Conservation (phyloP, 2,797 vertebrate species). For the Peromyscus attwateri region DNA sequence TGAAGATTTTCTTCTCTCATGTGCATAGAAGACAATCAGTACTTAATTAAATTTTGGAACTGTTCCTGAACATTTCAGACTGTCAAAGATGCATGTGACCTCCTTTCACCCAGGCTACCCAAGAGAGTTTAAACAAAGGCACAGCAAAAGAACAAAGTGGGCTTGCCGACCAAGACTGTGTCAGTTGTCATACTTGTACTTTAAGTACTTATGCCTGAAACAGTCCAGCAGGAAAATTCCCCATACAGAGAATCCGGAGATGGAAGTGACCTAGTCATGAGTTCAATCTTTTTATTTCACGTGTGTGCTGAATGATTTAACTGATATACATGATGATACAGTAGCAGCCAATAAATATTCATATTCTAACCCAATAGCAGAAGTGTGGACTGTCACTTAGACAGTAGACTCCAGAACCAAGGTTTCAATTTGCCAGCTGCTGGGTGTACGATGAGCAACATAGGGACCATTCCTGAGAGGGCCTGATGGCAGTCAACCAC, state of each 20-base stretch:
- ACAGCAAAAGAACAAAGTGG: constrained; percentile 44
- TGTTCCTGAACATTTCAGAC: constrained; percentile 86
- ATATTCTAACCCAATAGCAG: constrained; percentile 17
- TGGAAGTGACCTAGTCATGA: constrained; percentile 26
- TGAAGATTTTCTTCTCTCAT: constrained; percentile 88
- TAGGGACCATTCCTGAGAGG: not conserved
- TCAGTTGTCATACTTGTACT: constrained; percentile 51
- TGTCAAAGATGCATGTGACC: constrained; percentile 82
- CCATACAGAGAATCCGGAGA: not conserved
- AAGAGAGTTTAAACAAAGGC: constrained; percentile 74
- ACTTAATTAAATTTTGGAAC: constrained; percentile 89
- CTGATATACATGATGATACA: not conserved
- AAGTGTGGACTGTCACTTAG: not conserved
- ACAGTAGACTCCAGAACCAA: not conserved
- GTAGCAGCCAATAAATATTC: constrained; percentile 39
- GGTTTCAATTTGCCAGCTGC: not conserved
- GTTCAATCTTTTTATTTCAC: constrained; percentile 29
- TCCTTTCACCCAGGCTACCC: constrained; percentile 76
- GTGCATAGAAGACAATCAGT: constrained; percentile 89
- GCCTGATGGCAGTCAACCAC: not conserved
- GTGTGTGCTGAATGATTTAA: constrained; percentile 21
- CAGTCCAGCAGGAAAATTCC: constrained; percentile 45
- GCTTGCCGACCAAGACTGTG: constrained; percentile 28
- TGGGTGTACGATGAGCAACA: not conserved
- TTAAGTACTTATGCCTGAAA: constrained; percentile 56